phyloP scores from a whole-genome alignment of 2,888 invertebrate genomes.

The Melipona beecheii region DNA sequence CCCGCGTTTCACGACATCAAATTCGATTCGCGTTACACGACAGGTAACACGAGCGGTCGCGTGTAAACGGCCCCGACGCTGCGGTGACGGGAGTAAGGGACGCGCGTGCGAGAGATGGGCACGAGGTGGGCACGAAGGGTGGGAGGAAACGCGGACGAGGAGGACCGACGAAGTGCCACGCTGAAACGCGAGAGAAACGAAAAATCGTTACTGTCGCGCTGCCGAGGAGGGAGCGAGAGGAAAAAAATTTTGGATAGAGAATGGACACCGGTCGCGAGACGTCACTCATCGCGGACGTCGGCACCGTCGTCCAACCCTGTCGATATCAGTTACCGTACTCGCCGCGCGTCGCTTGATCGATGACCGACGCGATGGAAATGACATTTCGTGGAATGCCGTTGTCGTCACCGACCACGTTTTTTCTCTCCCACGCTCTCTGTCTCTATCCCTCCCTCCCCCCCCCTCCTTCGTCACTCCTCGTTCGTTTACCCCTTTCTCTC shows the following conservation, averaged over 20 bases:
- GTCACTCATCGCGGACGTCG: conserved; percentile 64
- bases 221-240: conserved; percentile 5
- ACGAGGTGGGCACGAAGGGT: too few relatives aligned
- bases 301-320: conserved; percentile 64
- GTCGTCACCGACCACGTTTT: conserved; percentile 46
- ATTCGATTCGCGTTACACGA: conserved; percentile 58
- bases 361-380: conserved; percentile 72
- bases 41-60: conserved; percentile 49
- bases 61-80: conserved; percentile 48
- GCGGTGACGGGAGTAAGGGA: neutral
- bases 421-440: conserved; percentile 9
- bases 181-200: conserved; percentile 41
- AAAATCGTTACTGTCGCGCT: conserved; percentile 60
- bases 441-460: neutral
- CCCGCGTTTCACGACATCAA: conserved; percentile 55
- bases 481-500: neutral
- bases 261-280: conserved; percentile 62
- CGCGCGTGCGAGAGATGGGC: neutral
- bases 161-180: neutral
- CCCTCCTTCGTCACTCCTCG: neutral
- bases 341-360: conserved; percentile 67
- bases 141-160: neutral
- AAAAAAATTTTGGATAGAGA: conserved; percentile 45
- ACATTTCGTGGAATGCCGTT: conserved; percentile 69
- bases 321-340: conserved; percentile 71